These are phyloP conservation scores for Hydractinia symbiolongicarpus DNA, from an alignment of 30 jellyfish, hydroid and myxozoan genomes.

Conservation along the genomic window DNA sequence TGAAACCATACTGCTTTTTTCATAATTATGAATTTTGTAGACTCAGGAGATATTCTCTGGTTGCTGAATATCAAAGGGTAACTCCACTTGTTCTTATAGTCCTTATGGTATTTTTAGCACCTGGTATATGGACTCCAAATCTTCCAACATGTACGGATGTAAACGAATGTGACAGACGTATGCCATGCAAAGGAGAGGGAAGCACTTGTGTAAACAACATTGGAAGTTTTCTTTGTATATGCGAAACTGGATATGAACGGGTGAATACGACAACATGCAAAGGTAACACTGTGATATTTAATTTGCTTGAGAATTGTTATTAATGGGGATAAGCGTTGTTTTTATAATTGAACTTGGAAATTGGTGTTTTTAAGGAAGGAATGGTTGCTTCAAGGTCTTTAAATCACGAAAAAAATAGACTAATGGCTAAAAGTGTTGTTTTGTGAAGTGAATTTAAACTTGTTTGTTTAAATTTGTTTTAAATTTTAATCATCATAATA, in stretches of 20 bases:
- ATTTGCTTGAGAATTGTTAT: too few relatives aligned
- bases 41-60: not conserved
- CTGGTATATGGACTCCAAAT: conserved; percentile 35
- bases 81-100: not conserved
- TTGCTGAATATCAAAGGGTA: not conserved
- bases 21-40: too few relatives aligned
- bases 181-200: conserved; percentile 40
- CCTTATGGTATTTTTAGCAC: not conserved
- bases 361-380: too few relatives aligned
- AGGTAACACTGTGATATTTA: not conserved
- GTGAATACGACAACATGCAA: conserved; percentile 3
- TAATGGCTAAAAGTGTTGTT: too few relatives aligned
- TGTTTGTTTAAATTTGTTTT: too few relatives aligned
- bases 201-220: conserved; percentile 26
- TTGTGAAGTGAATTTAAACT: too few relatives aligned
- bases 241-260: conserved; percentile 25
- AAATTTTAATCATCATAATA: too few relatives aligned
- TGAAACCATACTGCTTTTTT: too few relatives aligned
- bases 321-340: too few relatives aligned
- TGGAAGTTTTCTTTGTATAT: conserved; percentile 33
- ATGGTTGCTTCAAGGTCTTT: too few relatives aligned
- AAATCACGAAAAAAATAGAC: too few relatives aligned
- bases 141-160: conserved; percentile 29
- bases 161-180: conserved; percentile 17
- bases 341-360: too few relatives aligned